Evolutionary conservation across 2,113 vertebrate genomes (phyloP).

Genomic region (Phainopepla nitens): DNA sequence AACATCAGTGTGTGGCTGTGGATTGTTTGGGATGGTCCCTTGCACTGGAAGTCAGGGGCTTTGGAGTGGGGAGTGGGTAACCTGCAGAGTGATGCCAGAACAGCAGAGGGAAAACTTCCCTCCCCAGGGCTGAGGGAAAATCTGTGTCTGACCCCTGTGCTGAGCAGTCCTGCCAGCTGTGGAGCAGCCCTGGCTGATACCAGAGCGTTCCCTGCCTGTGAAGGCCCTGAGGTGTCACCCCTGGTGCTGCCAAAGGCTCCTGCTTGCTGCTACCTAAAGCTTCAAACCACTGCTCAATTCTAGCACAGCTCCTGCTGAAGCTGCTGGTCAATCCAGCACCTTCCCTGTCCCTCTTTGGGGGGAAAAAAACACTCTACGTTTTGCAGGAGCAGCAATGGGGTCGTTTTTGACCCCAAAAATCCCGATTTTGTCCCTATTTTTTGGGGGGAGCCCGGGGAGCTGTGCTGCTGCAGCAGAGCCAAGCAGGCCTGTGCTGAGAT

Average conservation of each 20-base stretch:
- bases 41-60: not conserved
- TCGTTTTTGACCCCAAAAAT: not conserved
- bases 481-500: not conserved
- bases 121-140: accelerated
- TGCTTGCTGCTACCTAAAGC: not conserved
- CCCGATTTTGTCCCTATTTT: not conserved
- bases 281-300: accelerated
- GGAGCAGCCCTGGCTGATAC: not conserved
- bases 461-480: not conserved
- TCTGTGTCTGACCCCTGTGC: not conserved
- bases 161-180: not conserved
- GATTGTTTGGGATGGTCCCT: not conserved
- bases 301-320: not conserved
- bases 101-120: not conserved
- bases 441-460: not conserved
- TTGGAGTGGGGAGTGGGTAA: not conserved
- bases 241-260: not conserved
- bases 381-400: not conserved
- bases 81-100: not conserved
- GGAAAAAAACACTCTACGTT: accelerated
- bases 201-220: not conserved
- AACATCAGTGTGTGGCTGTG: not conserved
- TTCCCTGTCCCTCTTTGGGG: not conserved
- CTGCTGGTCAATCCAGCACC: not conserved
- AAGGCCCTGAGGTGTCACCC: accelerated